A percentile compares a stretch with the other conserved stretches of the same genome.
Conservation (phyloP, 2,888 invertebrate genomes). For the Drosophila paucipuncta region DNA sequence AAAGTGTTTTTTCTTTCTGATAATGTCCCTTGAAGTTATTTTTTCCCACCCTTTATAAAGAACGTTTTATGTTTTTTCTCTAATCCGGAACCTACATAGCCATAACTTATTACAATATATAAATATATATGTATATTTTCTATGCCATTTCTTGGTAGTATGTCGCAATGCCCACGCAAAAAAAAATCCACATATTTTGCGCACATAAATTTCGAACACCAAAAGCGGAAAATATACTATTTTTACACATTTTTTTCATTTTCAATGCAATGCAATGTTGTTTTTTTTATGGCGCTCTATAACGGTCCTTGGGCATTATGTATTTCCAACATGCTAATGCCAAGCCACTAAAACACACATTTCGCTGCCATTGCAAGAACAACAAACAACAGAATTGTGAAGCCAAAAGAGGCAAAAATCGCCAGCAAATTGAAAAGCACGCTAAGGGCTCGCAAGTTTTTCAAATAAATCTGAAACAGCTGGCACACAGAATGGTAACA, state of each 20-base stretch:
- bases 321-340: constrained; percentile 73
- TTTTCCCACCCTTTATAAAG: neutral
- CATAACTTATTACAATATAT: constrained; percentile 21
- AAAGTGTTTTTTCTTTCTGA: neutral
- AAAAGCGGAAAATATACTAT: constrained; percentile 49
- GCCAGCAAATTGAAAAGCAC: constrained; percentile 70
- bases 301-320: constrained; percentile 51
- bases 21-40: neutral
- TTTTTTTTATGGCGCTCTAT: constrained; percentile 54
- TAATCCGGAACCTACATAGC: constrained; percentile 7
- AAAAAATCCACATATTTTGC: constrained; percentile 63
- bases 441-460: constrained; percentile 64
- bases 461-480: constrained; percentile 76
- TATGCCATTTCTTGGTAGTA: constrained; percentile 25
- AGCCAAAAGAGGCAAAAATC: constrained; percentile 55
- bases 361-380: constrained; percentile 39
- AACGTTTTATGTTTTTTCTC: constrained; percentile 10
- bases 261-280: constrained; percentile 51
- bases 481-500: constrained; percentile 42
- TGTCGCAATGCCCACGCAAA: constrained; percentile 15
- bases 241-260: constrained; percentile 32
- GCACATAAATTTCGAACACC: constrained; percentile 63
- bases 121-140: neutral
- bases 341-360: constrained; percentile 78
- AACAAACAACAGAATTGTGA: constrained; percentile 27